Base-by-base conservation (phyloP, 2,113 vertebrate genomes). In the Nerophis lumbriciformis region DNA sequence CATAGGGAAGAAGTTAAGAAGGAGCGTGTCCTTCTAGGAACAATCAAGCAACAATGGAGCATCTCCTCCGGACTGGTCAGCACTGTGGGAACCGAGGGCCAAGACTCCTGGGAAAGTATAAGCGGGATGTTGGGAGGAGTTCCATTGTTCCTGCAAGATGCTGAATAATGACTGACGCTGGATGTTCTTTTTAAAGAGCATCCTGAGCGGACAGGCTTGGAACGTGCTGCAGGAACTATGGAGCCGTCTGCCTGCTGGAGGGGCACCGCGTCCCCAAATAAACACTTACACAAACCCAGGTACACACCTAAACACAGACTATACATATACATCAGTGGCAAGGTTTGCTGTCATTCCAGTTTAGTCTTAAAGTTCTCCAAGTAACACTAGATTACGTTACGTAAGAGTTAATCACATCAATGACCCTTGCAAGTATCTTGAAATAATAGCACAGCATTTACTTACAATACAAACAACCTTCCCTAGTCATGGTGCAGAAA, bases 191-290 rank as follows among this genome's bases (percentile, higher is more conserved):
- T 68, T 39, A 68, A 77, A 63, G 67, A 73, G 62, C 83, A 85
- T 88, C 84, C 86, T 87, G 83, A 81, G 65, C 50, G 73, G 78
- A 77, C 63, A 68, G 61, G 28, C 10, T 71, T 8, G 73, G 76
- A 83, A 76, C 14, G 16, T 47, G 36, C 60, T 44, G 51, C 66
- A 69, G 59, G 61, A 90, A 90, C 83, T 88, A 90, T 88, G 48
- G 81, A 72, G 63, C 63, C 28, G 78, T 61, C 72, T 68, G 72
- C 68, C 63, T 76, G 50, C 61, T 78, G 59, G 75, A 68, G 68
- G 71, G 77, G 61, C 69, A 79, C 65, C 14, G 44, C 69, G 71
- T 76, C 64, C 63, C 9, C 19, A 45, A n/a, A 64, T 73, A 53
- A 73, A 70, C 44, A 50, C 52, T 55, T n/a, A 8, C 38, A 48